A percentile compares a stretch with the other conserved stretches of the same genome.
Conservation (phyloP, 53 echinoderm and acorn worm genomes). For the Holothuria leucospilota region DNA sequence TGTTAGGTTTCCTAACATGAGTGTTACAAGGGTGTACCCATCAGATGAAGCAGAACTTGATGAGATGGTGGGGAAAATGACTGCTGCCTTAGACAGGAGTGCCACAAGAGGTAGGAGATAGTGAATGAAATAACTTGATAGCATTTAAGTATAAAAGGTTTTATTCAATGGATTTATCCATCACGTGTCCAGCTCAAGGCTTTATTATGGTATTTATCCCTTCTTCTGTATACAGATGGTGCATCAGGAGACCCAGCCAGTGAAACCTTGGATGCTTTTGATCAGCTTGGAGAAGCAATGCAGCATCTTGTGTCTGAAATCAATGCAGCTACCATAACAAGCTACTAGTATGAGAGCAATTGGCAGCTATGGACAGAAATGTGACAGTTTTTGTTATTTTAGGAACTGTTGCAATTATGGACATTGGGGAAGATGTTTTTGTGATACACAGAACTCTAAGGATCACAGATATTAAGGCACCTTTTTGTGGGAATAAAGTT, state of each 20-base stretch:
- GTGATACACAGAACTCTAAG: too few relatives aligned
- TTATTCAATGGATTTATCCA: too few relatives aligned
- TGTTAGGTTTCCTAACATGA: constrained; percentile 74
- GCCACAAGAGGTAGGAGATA: background rate
- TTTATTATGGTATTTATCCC: too few relatives aligned
- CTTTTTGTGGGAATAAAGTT: too few relatives aligned
- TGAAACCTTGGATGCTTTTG: background rate
- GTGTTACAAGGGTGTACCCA: constrained; percentile 74
- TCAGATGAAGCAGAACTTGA: constrained; percentile 85
- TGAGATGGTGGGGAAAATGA: constrained; percentile 76
- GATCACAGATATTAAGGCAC: too few relatives aligned
- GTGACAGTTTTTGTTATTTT: too few relatives aligned
- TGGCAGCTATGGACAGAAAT: too few relatives aligned
- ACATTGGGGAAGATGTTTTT: too few relatives aligned
- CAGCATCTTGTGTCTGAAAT: constrained; percentile 26
- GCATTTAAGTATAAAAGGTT: too few relatives aligned
- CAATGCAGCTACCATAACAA: background rate
- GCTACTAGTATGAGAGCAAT: background rate
- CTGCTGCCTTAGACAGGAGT: constrained; percentile 58
- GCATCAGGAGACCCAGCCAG: background rate
- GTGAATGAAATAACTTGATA: background rate
- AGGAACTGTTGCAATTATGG: too few relatives aligned
- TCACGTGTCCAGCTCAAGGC: too few relatives aligned
- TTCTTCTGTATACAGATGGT: background rate
- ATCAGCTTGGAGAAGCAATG: constrained; percentile 22